Evolutionary conservation across 2,888 invertebrate genomes (phyloP), one percentile per base, ranked within the genome.

Genomic region (Sinelater perroti): DNA sequence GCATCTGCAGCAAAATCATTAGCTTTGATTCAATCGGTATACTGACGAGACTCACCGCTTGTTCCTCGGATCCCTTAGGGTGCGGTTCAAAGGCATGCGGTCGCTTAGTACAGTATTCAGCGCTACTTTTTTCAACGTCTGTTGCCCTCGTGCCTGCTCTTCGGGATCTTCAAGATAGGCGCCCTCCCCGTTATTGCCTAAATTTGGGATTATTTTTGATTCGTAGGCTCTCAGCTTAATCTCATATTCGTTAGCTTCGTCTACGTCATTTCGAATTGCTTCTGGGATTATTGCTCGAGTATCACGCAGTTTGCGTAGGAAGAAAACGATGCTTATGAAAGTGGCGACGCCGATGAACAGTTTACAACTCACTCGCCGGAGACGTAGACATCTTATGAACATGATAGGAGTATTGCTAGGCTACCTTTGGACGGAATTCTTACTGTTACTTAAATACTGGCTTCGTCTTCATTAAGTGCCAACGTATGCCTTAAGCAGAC

Each of bases 31-130:
- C n/a, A n/a, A n/a, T n/a, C n/a, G n/a, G n/a, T n/a, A n/a, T n/a
- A n/a, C n/a, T n/a, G 8, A 16, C 33, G 16, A 6, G 6, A 74
- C 69, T 68, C 68, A 81, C 80, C 78, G 73, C 56, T 75, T 73
- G 68, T 81, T 87, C 70, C 72, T 82, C 75, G 80, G 87, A 66
- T 78, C 93, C 72, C 84, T 84, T 24, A 94, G 77, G 63, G 88
- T 88, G 66, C 97, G 82, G 76, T 93, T 91, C 69, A 94, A 86
- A 0, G 94, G 86, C 71, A 97, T 89, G 73, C 90, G 87, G 74
- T 96, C 92, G 74, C 95, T 95, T 4, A 95, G 82, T 66, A 93
- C 85, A 56, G 93, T 88, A 75, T 97, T 97, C 63, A 97, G 86
- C 1, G 95, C 95, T 65, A 92, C 89, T 72, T 87, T 89, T 69